Conservation (phyloP, 2,113 vertebrate species). For the Pontoporia blainvillei region DNA sequence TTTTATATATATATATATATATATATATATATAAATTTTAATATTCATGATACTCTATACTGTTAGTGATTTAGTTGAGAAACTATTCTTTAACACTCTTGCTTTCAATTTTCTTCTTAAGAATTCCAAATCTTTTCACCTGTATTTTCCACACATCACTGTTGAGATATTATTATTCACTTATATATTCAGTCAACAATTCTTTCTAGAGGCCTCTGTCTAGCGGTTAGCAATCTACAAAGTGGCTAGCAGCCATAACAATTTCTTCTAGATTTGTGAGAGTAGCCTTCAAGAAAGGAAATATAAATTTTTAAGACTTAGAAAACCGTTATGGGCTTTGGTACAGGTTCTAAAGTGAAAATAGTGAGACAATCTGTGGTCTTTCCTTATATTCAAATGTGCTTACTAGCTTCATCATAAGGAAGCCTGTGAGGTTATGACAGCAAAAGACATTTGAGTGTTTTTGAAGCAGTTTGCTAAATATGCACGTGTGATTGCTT, state of each 20-base stretch:
- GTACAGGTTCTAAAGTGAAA: neutral
- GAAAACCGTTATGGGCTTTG: neutral
- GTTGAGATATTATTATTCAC: neutral
- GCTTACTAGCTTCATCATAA: neutral
- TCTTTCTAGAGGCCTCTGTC: neutral
- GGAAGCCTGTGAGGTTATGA: neutral
- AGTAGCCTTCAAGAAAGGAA: neutral
- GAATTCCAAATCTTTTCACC: neutral
- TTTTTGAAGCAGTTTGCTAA: constrained; percentile 10
- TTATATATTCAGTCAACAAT: neutral
- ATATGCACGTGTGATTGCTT: neutral
- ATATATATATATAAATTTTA: too few relatives aligned
- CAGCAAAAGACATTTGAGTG: neutral
- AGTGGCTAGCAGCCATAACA: neutral
- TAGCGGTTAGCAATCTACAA: neutral
- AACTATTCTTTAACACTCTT: neutral
- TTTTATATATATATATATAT: too few relatives aligned
- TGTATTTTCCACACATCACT: neutral
- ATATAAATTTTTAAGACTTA: neutral
- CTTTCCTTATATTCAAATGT: neutral
- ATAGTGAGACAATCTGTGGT: neutral
- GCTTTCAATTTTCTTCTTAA: constrained; percentile 16
- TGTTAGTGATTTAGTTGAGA: neutral
- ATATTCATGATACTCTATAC: neutral
- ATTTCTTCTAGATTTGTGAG: constrained; percentile 1